A percentile compares a stretch with the other conserved stretches of the same genome.
phyloP scores from a whole-genome alignment of 2,797 vertebrate species.

The Cygnus olor region DNA sequence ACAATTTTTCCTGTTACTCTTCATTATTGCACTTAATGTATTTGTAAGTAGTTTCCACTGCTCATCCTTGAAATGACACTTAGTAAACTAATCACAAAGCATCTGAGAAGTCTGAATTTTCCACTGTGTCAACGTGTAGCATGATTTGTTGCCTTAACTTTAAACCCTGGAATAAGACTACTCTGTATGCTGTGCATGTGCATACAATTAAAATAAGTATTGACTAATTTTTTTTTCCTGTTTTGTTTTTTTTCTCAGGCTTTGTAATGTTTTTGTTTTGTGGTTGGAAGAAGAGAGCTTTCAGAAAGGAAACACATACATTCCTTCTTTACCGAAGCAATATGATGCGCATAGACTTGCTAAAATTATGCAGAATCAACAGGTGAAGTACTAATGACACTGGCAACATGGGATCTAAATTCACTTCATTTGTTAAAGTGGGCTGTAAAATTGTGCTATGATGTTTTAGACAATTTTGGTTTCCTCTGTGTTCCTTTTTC shows the following conservation, averaged over 20 bases:
- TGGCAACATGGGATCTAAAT: background rate
- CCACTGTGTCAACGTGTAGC: accelerated
- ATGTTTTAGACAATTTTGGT: background rate
- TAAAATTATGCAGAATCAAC: constrained; percentile 93
- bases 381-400: constrained; percentile 60
- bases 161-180: background rate
- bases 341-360: constrained; percentile 92
- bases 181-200: background rate
- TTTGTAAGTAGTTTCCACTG: background rate
- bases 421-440: background rate
- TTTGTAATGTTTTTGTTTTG: constrained; percentile 91
- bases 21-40: background rate
- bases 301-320: constrained; percentile 91
- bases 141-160: background rate
- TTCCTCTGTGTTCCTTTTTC: background rate
- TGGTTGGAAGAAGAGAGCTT: constrained; percentile 97
- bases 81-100: background rate
- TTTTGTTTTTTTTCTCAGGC: constrained; percentile 74
- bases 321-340: constrained; percentile 92
- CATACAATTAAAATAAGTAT: background rate
- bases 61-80: background rate
- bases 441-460: background rate
- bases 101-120: background rate
- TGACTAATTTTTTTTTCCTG: background rate
- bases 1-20: background rate